Percentiles rank a stretch among this genome's conserved stretches.
These are phyloP conservation scores for Sminthurides aquaticus DNA, from an alignment of 2,888 invertebrate genomes.

Conservation along the genomic window DNA sequence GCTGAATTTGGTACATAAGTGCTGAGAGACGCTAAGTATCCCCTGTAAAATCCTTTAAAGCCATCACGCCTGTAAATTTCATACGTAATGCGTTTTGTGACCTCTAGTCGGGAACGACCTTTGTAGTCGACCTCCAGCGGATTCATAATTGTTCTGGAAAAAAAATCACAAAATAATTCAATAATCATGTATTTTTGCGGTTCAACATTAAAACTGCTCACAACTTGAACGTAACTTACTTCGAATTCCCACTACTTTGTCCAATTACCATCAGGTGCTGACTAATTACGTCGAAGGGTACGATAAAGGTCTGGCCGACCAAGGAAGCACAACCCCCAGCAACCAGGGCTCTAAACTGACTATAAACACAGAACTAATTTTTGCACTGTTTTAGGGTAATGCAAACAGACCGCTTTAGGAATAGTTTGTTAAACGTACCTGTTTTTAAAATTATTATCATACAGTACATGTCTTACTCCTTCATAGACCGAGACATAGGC, in stretches of 20 bases:
- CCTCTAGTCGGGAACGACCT: slow-evolving; percentile 55
- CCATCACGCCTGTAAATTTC: slow-evolving; percentile 77
- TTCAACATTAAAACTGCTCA: background rate
- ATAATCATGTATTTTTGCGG: background rate
- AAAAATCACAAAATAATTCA: background rate
- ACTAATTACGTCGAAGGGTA: slow-evolving; percentile 92
- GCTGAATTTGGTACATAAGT: slow-evolving; percentile 94
- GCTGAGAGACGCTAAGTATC: slow-evolving; percentile 83
- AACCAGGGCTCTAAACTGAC: slow-evolving; percentile 67
- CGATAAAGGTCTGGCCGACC: slow-evolving; percentile 89
- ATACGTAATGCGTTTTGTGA: slow-evolving; percentile 66
- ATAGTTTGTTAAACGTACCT: no score
- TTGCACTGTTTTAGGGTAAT: slow-evolving; percentile 41
- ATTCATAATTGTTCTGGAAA: slow-evolving; percentile 53
- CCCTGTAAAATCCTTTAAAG: slow-evolving; percentile 80
- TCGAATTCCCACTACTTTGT: slow-evolving; percentile 46
- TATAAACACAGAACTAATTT: slow-evolving; percentile 27
- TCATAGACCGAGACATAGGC: slow-evolving; percentile 93
- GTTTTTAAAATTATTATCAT: slow-evolving; percentile 56
- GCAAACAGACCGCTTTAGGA: slow-evolving; percentile 23
- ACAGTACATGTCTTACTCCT: slow-evolving; percentile 72
- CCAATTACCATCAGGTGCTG: slow-evolving; percentile 95
- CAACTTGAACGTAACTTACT: slow-evolving; percentile 18
- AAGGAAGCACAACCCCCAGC: slow-evolving; percentile 87
- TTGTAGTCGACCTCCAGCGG: slow-evolving; percentile 59